phyloP scores from a whole-genome alignment of 2,113 vertebrate species.

The Cyanoliseus patagonus region DNA sequence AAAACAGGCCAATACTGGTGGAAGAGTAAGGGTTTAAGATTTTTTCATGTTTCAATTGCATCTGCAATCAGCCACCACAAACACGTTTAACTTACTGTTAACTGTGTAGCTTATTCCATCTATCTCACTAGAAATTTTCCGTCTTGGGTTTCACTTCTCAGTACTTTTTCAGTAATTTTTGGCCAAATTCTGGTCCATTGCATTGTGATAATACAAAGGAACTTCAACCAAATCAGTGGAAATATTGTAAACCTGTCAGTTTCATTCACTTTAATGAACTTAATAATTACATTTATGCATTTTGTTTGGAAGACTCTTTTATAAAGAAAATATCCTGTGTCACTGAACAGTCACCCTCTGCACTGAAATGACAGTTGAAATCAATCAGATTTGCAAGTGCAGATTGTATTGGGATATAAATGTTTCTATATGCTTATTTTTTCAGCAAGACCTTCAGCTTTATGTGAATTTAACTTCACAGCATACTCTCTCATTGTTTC shows the following conservation, averaged over 20 bases:
- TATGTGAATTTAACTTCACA: background rate
- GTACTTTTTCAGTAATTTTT: background rate
- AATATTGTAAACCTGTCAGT: background rate
- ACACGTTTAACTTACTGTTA: fast-evolving
- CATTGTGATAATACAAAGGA: background rate
- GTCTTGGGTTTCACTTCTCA: background rate
- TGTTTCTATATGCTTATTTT: background rate
- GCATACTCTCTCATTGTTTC: background rate
- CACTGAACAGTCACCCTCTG: background rate
- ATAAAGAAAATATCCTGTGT: background rate
- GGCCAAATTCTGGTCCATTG: background rate
- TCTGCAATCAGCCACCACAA: background rate
- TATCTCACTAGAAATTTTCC: background rate
- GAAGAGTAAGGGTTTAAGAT: background rate
- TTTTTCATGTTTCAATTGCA: background rate
- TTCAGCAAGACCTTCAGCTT: background rate
- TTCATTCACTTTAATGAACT: background rate
- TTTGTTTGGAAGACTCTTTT: background rate
- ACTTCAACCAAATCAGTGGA: background rate
- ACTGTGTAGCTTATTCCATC: background rate
- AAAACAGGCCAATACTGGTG: background rate
- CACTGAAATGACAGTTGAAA: background rate
- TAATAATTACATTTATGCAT: background rate
- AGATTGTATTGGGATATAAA: background rate
- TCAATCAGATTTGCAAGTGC: background rate